Conservation (phyloP, 2,888 invertebrate genomes). For the Habrosyne pyritoides region DNA sequence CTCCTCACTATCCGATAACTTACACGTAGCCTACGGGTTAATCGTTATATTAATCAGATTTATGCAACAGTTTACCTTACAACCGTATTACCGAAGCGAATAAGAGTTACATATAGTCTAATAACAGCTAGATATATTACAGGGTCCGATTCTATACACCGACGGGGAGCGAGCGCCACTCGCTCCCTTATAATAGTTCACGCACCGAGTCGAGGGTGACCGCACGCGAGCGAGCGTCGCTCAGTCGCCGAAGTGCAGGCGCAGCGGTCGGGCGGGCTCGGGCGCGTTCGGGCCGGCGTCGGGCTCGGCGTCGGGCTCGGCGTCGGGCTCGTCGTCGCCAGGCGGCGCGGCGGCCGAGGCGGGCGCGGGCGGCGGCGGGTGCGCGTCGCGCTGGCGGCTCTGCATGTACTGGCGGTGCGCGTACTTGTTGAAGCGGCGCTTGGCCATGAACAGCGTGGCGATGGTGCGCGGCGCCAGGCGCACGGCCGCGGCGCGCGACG, state of each 20-base stretch:
- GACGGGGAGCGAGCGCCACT: slow-evolving; percentile 7
- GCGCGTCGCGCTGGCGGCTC: slow-evolving; percentile 44
- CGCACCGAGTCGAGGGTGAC: neutral
- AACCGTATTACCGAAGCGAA: slow-evolving; percentile 75
- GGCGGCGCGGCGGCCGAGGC: slow-evolving; percentile 24
- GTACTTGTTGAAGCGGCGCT: slow-evolving; percentile 82
- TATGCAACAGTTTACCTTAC: slow-evolving; percentile 78
- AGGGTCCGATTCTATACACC: slow-evolving; percentile 29
- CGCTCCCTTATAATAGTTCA: neutral
- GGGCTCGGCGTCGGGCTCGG: slow-evolving; percentile 19
- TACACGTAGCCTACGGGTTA: slow-evolving; percentile 69
- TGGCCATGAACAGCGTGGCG: slow-evolving; percentile 81
- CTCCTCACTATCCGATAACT: slow-evolving; percentile 68
- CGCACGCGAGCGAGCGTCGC: neutral
- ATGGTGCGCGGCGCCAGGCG: slow-evolving; percentile 78
- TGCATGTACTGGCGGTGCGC: slow-evolving; percentile 76
- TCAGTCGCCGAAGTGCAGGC: slow-evolving; percentile 25
- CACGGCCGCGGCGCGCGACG: slow-evolving; percentile 77
- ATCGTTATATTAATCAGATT: slow-evolving; percentile 78
- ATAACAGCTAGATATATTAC: slow-evolving; percentile 62
- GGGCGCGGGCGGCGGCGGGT: slow-evolving; percentile 10
- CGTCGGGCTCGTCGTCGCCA: slow-evolving; percentile 27
- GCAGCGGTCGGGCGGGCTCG: slow-evolving; percentile 6
- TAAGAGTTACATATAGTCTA: slow-evolving; percentile 65
- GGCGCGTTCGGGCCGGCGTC: neutral